These are phyloP conservation scores for Calameuta filiformis DNA, from an alignment of 2,888 invertebrate genomes.

Conservation along the genomic window DNA sequence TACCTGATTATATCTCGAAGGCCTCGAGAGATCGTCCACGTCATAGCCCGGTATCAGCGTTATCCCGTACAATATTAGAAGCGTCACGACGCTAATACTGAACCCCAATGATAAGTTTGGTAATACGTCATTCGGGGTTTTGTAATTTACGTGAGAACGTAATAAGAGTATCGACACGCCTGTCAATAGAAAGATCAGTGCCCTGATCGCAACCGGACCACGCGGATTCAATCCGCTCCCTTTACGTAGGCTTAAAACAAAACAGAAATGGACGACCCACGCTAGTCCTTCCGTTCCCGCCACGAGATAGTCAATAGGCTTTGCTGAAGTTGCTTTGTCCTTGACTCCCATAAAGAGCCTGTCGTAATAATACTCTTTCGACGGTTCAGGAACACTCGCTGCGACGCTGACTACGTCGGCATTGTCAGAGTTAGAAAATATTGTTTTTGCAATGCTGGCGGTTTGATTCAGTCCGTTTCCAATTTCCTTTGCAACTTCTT, in stretches of 20 bases:
- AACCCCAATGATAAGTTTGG: conserved; percentile 70
- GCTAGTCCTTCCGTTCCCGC: conserved; percentile 78
- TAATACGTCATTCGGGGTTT: conserved; percentile 47
- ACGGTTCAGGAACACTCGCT: neutral
- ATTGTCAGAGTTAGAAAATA: neutral
- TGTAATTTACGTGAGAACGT: conserved; percentile 71
- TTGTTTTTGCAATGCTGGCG: conserved; percentile 18
- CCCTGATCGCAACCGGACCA: conserved; percentile 77
- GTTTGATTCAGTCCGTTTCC: conserved; percentile 34
- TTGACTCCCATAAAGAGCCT: conserved; percentile 33
- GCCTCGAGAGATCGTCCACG: conserved; percentile 37
- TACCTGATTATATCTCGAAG: conserved; percentile 70
- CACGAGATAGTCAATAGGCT: conserved; percentile 77
- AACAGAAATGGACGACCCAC: conserved; percentile 86
- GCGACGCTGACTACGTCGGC: neutral
- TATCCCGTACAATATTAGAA: conserved; percentile 77
- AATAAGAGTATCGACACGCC: conserved; percentile 71
- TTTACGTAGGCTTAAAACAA: conserved; percentile 76
- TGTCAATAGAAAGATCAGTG: conserved; percentile 75
- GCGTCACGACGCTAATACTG: conserved; percentile 71
- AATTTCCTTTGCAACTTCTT: conserved; percentile 32
- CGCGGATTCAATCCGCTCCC: conserved; percentile 76
- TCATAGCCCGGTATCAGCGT: conserved; percentile 76
- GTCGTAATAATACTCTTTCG: neutral
- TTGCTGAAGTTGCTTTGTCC: conserved; percentile 65